Base-by-base conservation (phyloP, 2,888 invertebrate genomes). In the Sarcophaga carnaria region DNA sequence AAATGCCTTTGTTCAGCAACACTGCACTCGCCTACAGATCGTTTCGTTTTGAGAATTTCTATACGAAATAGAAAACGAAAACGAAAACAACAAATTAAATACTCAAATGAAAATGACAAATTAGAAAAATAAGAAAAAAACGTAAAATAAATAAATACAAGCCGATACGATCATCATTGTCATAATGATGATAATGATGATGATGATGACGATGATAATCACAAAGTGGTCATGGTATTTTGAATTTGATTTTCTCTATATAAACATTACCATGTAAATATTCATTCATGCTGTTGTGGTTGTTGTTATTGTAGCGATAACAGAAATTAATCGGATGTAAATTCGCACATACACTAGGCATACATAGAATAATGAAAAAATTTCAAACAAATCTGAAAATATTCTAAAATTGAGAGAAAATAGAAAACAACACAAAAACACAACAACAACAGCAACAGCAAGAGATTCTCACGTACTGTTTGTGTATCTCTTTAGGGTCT, bases 301-400 rank as follows among this genome's bases (percentile, higher is more conserved):
- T 54, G 22, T 54, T 47, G 17, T 70, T 63, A 69, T 63, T 63
- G 45, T 82, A 54, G 81, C 20, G 76, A 82, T 70, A 76, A 69
- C 67, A 75, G 69, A 75, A 69, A 37, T 54, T 59, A 54, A 82
- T 76, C 76, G 70, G 54, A 70, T 82, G 70, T 76, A 75, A 75
- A 81, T 76, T 64, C 59, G n/a, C 70, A 59, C 4, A 54, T 54
- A 49, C 54, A 49, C 10, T 22, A 72, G 22, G n/a, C 37, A 27
- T n/a, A 54, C 17, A 59, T 47, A 14, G 14, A 54, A 1, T 54
- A 17, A 54, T 14, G 17, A 17, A 14, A 54, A 54, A 14, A 54
- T 54, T 17, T 14, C 17, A 54, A 54, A 54, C 5, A 54, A 14
- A 54, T 54, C 17, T 14, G 17, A 54, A 54, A 14, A 54, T 54